Evolutionary conservation across 2,888 invertebrate species (phyloP), one percentile per base, ranked within the genome.

Genomic region (Drosophila macrospina): DNA sequence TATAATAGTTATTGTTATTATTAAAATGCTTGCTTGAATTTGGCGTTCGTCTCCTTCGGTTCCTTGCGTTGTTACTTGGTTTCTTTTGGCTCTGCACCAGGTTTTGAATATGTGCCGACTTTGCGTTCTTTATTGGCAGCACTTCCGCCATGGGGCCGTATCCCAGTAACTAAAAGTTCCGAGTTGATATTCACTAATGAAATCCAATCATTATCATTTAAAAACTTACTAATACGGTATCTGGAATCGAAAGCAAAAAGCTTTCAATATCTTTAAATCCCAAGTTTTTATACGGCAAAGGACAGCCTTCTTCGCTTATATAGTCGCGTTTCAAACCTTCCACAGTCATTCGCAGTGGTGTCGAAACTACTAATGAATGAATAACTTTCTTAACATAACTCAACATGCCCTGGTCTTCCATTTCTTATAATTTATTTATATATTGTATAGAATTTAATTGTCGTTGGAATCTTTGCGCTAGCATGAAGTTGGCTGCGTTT

Each of bases 361-460:
- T 61, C 0, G 91, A 91, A 20, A 91, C 56, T 4, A 91, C 78
- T 15, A 91, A 59, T 0, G 91, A 88, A 52, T 86, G 90, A 0
- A 91, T 79, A 0, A 91, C 75, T 7, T 74, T 78, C 39, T 91
- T 91, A 1, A 89, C 85, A 63, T 83, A 75, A 37, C 69, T 72
- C 5, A 91, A 54, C 10, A 77, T 60, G 0, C 87, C 80, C 3
- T 47, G 8, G 4, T 68, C 59, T 16, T 84, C 83, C 90, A 91
- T 91, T 28, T 30, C 55, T 0, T 8, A 28, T 4, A 2, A 13
- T 4, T 26, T 26, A n/a, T n/a, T n/a, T 15, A n/a, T 11, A 26
- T 4, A 1, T 26, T 0, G 5, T n/a, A 6, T 5, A 2, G 13
- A 8, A 4, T 11, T 6, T 6, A 11, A 24, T 11, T 13, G 11